Percentiles rank a stretch among this genome's conserved stretches.
These are phyloP conservation scores for Regulus satrapa DNA, from an alignment of 2,113 vertebrate species.

Conservation along the genomic window DNA sequence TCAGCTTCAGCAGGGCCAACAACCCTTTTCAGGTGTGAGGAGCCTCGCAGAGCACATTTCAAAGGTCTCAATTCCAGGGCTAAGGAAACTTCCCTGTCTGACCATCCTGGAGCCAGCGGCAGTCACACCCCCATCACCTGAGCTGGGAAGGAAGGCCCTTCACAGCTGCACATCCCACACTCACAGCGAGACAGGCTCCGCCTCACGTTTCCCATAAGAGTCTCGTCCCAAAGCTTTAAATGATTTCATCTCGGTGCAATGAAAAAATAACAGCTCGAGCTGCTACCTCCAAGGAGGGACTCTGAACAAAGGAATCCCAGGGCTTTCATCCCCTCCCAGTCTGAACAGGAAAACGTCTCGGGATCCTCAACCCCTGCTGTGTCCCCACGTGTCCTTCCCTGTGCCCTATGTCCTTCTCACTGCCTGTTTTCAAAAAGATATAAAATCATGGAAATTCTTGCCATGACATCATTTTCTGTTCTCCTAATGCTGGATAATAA, in stretches of 20 bases:
- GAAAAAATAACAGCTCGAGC: not conserved
- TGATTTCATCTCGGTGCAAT: not conserved
- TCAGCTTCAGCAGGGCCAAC: not conserved
- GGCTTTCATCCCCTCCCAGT: not conserved
- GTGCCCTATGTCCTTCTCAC: not conserved
- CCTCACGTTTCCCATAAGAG: not conserved
- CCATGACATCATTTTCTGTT: not conserved
- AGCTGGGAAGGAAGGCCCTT: not conserved
- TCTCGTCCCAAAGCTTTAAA: too few species aligned
- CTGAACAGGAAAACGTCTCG: not conserved
- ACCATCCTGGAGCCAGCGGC: not conserved
- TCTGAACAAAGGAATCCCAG: not conserved
- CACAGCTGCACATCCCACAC: not conserved
- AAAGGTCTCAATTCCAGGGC: not conserved
- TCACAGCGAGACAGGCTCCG: rapidly evolving
- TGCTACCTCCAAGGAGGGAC: rapidly evolving
- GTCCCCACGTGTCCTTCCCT: not conserved
- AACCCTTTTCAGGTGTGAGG: not conserved
- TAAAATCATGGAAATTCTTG: not conserved
- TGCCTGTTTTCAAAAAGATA: not conserved
- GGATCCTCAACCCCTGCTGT: not conserved
- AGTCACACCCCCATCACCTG: not conserved
- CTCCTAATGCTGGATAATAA: not conserved
- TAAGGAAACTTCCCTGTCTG: not conserved
- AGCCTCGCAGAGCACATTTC: not conserved